These are phyloP conservation scores for Herpailurus yagouaroundi DNA, from an alignment of 2,113 vertebrate genomes.

Conservation along the genomic window DNA sequence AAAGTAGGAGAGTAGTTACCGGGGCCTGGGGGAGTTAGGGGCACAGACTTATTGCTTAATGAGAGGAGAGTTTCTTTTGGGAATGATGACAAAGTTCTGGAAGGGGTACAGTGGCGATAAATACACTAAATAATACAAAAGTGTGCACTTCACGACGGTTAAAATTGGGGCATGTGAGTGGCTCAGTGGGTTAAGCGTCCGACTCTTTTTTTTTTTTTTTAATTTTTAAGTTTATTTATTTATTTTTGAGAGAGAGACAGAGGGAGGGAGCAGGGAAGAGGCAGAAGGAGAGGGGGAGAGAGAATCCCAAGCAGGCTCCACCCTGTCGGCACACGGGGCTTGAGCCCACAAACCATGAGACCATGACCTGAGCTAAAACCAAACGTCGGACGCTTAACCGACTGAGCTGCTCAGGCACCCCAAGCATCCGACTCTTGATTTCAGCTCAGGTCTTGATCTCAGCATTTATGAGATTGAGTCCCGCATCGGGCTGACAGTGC, in stretches of 20 bases:
- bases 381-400: background rate
- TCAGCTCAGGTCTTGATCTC: too few relatives aligned
- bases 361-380: background rate
- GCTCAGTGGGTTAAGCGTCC: too few relatives aligned
- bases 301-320: background rate
- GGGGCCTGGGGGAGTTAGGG: background rate
- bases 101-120: too few relatives aligned
- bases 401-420: background rate
- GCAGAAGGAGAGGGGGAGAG: background rate
- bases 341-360: background rate
- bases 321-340: background rate
- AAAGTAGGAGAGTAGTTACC: background rate
- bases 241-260: background rate
- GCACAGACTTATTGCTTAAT: background rate
- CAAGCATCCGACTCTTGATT: too few relatives aligned
- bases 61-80: background rate
- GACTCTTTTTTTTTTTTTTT: too few relatives aligned
- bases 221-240: background rate
- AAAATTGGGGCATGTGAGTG: too few relatives aligned
- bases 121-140: too few relatives aligned
- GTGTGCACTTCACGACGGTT: fast-evolving
- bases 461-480: too few relatives aligned
- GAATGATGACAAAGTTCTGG: background rate
- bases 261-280: background rate
- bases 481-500: too few relatives aligned